Percentiles rank a stretch among this genome's conserved stretches.
phyloP scores from a whole-genome alignment of 2,888 invertebrate species.

The Synanthedon formicaeformis region DNA sequence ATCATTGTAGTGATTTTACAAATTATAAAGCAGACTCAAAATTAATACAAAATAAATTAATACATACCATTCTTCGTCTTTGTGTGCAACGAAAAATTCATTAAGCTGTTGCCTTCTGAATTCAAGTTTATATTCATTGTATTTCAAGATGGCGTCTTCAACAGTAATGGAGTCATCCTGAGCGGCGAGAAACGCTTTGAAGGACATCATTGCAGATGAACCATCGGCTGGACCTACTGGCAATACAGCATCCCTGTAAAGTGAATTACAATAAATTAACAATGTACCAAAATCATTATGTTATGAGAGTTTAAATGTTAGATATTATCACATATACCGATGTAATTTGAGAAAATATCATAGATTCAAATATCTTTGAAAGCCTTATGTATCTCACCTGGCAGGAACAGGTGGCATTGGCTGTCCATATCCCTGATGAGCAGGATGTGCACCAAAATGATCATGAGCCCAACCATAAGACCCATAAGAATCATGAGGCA shows the following conservation, averaged over 20 bases:
- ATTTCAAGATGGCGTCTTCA: slow-evolving; percentile 95
- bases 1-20: background rate
- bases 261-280: background rate
- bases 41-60: slow-evolving; percentile 1
- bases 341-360: no score
- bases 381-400: slow-evolving; percentile 26
- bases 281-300: no score
- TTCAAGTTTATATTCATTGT: slow-evolving; percentile 98
- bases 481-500: slow-evolving; percentile 64
- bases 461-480: slow-evolving; percentile 70
- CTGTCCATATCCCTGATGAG: slow-evolving; percentile 73
- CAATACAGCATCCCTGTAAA: slow-evolving; percentile 61
- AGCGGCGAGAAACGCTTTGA: slow-evolving; percentile 95
- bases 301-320: no score
- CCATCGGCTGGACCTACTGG: slow-evolving; percentile 72
- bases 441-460: slow-evolving; percentile 69
- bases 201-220: slow-evolving; percentile 95
- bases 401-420: slow-evolving; percentile 66
- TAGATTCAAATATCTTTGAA: no score
- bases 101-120: slow-evolving; percentile 96
- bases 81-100: slow-evolving; percentile 98
- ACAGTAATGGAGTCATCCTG: slow-evolving; percentile 98
- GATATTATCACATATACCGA: no score
- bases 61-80: slow-evolving; percentile 99
- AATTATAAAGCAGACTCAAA: background rate